phyloP scores from a whole-genome alignment of 2,113 vertebrate species.

The Morone chrysops region DNA sequence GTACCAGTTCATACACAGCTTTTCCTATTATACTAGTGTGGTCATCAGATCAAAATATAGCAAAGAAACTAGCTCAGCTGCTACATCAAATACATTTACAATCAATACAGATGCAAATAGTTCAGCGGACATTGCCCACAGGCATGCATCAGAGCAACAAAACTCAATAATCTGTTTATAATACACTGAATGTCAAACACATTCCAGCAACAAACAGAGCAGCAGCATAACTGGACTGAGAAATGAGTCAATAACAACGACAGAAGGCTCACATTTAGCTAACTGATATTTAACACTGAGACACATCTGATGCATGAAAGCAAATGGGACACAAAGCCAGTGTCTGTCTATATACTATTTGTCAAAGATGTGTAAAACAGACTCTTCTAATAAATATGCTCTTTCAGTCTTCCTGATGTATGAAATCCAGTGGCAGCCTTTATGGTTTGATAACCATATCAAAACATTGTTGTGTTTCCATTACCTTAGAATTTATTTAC shows the following conservation, averaged over 20 bases:
- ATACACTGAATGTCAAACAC: not conserved
- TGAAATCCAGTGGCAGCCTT: too few species aligned
- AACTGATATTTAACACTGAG: not conserved
- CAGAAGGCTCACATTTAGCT: not conserved
- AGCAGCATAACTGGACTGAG: not conserved
- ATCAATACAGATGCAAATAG: not conserved
- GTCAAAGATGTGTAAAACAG: not conserved
- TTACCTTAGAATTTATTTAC: too few species aligned
- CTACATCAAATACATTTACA: not conserved
- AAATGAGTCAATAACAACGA: not conserved
- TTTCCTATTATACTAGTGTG: not conserved
- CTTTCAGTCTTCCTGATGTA: too few species aligned
- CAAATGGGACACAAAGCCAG: not conserved
- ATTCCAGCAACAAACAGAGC: not conserved
- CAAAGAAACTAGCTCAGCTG: not conserved
- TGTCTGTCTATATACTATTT: not conserved
- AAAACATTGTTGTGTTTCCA: too few species aligned
- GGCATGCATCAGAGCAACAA: not conserved
- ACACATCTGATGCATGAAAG: not conserved
- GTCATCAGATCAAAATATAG: not conserved
- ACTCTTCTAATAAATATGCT: not conserved
- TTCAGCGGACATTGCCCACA: not conserved
- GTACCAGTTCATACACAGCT: not conserved
- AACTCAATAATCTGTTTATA: not conserved
- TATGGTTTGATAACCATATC: too few species aligned